A percentile compares a stretch with the other conserved stretches of the same genome.
phyloP scores from a whole-genome alignment of 2,888 invertebrate genomes.

The Apamea monoglypha region DNA sequence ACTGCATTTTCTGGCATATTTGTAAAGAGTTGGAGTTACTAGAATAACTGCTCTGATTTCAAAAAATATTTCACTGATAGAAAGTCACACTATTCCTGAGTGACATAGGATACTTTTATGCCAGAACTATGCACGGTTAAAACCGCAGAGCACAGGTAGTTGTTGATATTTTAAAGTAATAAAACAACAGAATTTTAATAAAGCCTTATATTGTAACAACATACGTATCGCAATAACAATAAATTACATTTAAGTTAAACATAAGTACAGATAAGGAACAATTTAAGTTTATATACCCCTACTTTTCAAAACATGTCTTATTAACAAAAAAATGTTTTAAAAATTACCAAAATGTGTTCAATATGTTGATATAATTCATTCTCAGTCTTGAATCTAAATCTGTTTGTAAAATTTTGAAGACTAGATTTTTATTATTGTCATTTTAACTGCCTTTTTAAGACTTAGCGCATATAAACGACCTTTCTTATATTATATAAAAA shows the following conservation, averaged over 20 bases:
- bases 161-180: slow-evolving; percentile 40
- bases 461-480: slow-evolving; percentile 65
- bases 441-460: slow-evolving; percentile 58
- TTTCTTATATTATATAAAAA: slow-evolving; percentile 24
- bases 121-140: neutral
- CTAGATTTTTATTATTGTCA: slow-evolving; percentile 66
- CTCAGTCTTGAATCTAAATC: slow-evolving; percentile 70
- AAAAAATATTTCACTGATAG: neutral
- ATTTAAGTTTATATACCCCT: slow-evolving; percentile 63
- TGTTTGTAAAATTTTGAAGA: slow-evolving; percentile 64
- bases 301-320: slow-evolving; percentile 64
- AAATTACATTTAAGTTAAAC: slow-evolving; percentile 81
- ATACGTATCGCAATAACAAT: slow-evolving; percentile 84
- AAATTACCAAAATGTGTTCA: slow-evolving; percentile 63
- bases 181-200: slow-evolving; percentile 72
- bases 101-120: neutral
- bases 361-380: slow-evolving; percentile 63
- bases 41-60: neutral
- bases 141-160: neutral
- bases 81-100: neutral
- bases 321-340: slow-evolving; percentile 60
- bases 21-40: neutral
- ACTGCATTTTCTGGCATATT: neutral
- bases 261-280: slow-evolving; percentile 86
- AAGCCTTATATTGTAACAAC: slow-evolving; percentile 87